These are phyloP conservation scores for Chelonoidis abingdonii DNA, from an alignment of 2,113 vertebrate genomes.

Conservation along the genomic window DNA sequence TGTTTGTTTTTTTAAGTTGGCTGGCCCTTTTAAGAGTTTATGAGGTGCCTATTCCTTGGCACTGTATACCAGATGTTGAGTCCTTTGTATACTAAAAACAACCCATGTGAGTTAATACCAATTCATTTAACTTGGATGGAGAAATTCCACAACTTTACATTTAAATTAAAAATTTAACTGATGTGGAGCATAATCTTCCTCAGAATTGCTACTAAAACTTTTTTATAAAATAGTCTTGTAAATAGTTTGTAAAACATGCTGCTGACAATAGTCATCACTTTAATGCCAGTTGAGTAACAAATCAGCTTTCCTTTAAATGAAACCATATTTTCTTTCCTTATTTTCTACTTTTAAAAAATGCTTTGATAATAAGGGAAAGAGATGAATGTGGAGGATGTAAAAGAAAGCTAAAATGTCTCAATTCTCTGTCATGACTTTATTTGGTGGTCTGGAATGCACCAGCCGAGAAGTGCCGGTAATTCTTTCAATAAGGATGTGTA, in stretches of 20 bases:
- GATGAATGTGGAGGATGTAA: neutral
- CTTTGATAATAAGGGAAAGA: neutral
- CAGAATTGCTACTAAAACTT: neutral
- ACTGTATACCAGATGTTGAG: neutral
- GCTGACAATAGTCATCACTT: accelerated
- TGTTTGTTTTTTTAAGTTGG: neutral
- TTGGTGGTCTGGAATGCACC: neutral
- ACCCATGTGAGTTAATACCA: neutral
- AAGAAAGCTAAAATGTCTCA: neutral
- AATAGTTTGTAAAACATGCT: neutral
- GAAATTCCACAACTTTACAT: neutral
- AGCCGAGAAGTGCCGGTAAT: neutral
- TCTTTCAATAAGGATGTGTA: neutral
- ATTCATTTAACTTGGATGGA: neutral
- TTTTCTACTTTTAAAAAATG: neutral
- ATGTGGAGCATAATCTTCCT: neutral
- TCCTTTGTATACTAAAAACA: neutral
- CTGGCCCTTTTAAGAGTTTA: neutral
- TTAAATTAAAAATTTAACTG: neutral
- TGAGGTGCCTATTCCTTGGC: neutral
- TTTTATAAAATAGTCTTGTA: neutral
- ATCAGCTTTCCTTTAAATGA: neutral
- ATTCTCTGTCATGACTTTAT: neutral
- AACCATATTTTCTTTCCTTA: neutral
- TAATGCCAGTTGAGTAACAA: neutral